Base-by-base conservation (phyloP, 2,888 invertebrate species). In the Monopis laevigella region DNA sequence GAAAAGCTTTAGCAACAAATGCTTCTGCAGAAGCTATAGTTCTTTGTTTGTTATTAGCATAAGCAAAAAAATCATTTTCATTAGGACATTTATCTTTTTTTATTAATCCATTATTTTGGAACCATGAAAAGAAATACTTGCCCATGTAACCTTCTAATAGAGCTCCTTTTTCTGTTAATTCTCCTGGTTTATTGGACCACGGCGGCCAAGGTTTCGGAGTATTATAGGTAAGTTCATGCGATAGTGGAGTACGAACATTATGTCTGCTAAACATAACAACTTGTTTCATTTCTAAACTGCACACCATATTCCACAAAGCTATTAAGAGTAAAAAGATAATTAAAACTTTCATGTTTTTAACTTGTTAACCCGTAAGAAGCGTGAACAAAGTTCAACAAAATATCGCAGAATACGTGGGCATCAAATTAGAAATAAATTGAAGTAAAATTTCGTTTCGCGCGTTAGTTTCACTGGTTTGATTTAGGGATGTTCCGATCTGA, bases 61-160 rank as follows among this genome's bases (percentile, higher is more conserved):
- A 74, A 2, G 67, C 62, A 58, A 55, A 74, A 39, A 77, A 62
- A 3, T 51, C 51, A 11, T 65, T 51, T 44, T 66, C 58, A 2
- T 48, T 45, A 1, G 77, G 75, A 48, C 72, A 67, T 6, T 12
- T 12, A 11, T 48, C 7, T n/a, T n/a, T n/a, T 1, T 51, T 27
- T 27, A 70, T 41, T 24, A 74, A 43, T 11, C 54, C 56, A 48
- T 64, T 51, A 44, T 58, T 43, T 0, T 46, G 48, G 2, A 78
- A 42, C 75, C 74, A 75, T 2, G 55, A 46, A 0, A 55, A 46
- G 27, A 78, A 59, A 43, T 67, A 73, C 42, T 59, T 53, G 1
- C 71, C 74, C 67, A 74, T 67, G 43, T 46, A 64, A 5, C 70
- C 66, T 61, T 74, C 74, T 8, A 74, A 46, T 2, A 60, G 13